Evolutionary conservation across 2,113 vertebrate species (phyloP).

Genomic region (Macroglossus sobrinus): DNA sequence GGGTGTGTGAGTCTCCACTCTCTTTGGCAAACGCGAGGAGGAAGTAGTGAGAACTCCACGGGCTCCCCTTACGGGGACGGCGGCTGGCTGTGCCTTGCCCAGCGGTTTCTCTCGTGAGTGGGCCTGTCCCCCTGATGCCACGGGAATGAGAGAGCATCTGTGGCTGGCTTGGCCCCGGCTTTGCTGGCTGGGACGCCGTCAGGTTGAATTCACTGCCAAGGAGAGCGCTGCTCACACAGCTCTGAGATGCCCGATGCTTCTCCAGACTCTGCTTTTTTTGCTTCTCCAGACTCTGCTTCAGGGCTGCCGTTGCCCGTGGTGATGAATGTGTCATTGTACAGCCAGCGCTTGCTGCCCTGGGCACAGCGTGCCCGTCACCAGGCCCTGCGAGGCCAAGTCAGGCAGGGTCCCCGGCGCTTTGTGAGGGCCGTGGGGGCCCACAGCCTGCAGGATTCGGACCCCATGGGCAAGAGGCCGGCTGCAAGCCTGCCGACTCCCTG

Average conservation of each 20-base stretch:
- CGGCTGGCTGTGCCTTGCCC: accelerated
- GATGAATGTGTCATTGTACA: neutral
- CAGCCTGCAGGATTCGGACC: accelerated
- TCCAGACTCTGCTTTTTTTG: neutral
- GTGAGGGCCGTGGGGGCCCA: accelerated
- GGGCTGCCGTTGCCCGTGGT: neutral
- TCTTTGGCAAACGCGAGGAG: neutral
- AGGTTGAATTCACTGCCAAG: neutral
- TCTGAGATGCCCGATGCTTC: neutral
- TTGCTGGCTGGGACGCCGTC: neutral
- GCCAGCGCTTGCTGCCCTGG: accelerated
- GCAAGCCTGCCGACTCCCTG: neutral
- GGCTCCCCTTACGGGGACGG: neutral
- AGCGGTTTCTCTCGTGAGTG: neutral
- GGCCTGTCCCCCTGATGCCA: neutral
- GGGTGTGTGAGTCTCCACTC: conserved; percentile 49
- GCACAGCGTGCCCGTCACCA: accelerated
- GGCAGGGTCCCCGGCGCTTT: accelerated
- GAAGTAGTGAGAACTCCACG: neutral
- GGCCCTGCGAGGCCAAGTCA: accelerated
- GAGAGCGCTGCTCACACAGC: neutral
- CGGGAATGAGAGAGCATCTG: accelerated
- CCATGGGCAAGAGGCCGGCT: neutral
- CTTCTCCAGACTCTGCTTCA: neutral
- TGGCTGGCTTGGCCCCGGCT: neutral